A percentile compares a stretch with the other conserved stretches of the same genome.
These are phyloP conservation scores for Erythrocercus mccallii DNA, from an alignment of 2,113 vertebrate species.

Conservation along the genomic window DNA sequence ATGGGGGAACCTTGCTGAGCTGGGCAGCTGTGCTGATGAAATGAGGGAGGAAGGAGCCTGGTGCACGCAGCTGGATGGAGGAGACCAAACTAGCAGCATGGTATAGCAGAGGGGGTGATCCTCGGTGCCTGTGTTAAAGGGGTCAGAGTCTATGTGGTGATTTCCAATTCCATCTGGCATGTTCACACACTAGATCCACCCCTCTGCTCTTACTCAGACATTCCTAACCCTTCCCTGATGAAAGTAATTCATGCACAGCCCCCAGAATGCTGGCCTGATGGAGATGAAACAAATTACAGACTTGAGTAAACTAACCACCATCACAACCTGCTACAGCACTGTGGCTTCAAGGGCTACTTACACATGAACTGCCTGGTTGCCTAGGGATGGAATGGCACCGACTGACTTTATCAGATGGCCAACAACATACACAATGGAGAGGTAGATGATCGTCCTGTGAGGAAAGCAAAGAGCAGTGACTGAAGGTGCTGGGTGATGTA, in stretches of 20 bases:
- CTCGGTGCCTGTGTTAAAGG: not conserved
- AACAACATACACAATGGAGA: slow-evolving; percentile 91
- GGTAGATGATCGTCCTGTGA: slow-evolving; percentile 93
- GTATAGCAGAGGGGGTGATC: not conserved
- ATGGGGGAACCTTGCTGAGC: not conserved
- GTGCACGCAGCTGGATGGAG: not conserved
- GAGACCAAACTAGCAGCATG: not conserved
- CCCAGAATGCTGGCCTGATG: not conserved
- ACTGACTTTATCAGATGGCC: slow-evolving; percentile 95
- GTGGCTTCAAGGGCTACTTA: slow-evolving; percentile 72
- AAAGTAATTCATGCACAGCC: not conserved
- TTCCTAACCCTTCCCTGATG: not conserved
- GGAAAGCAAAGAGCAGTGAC: slow-evolving; percentile 53
- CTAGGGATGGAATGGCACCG: slow-evolving; percentile 88
- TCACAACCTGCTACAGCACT: not conserved
- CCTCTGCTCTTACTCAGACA: not conserved
- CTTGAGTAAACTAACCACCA: not conserved
- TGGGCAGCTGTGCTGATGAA: not conserved
- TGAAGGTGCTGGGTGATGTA: not conserved
- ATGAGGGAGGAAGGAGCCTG: not conserved
- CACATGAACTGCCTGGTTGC: slow-evolving; percentile 83
- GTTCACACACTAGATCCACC: not conserved
- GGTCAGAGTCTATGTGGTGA: not conserved
- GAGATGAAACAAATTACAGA: not conserved
- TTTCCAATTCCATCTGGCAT: not conserved